Evolutionary conservation across 2,113 vertebrate species (phyloP), one percentile per base, ranked within the genome.

Genomic region (Aphyosemion australe): DNA sequence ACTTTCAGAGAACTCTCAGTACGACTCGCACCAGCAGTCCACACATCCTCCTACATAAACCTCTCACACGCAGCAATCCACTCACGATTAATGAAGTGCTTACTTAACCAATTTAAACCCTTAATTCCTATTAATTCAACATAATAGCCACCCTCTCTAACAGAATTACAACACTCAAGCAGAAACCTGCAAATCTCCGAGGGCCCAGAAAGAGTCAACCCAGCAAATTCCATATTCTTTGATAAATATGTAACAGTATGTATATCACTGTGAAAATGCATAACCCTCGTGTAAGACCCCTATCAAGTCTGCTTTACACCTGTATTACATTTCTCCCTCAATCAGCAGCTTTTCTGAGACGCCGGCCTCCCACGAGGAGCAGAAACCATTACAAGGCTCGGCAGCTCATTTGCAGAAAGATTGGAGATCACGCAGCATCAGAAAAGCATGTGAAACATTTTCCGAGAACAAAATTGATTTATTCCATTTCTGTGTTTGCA

Each of bases 261-360:
- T 91, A 92, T 91, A 93, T 91, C 91, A 86, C 86, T 87, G 91
- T 88, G 90, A 89, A 92, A 93, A 94, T 92, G 90, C 90, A 93
- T 93, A 93, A 92, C 92, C 92, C 92, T 89, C 84, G 31, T 91
- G 90, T 92, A 94, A 92, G 92, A 92, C 92, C 92, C 88, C 91
- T 86, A 93, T 91, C 91, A 92, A 89, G 85, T 84, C 84, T 84
- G 86, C 91, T 90, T 91, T 93, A 92, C 90, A 93, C 92, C 91
- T 93, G 92, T 90, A 93, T 92, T 92, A 89, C 90, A 90, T 92
- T 92, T 92, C 89, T 76, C 84, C 90, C 86, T 92, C 91, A 91
- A 93, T 94, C 92, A 94, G 92, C 92, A 92, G 88, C 90, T 93
- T 92, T 93, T 87, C 79, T 79, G 77, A 89, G 87, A 90, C 78